Evolutionary conservation across 2,888 invertebrate genomes (phyloP), one percentile per base, ranked within the genome.

Genomic region (Ormyrus nitidulus): DNA sequence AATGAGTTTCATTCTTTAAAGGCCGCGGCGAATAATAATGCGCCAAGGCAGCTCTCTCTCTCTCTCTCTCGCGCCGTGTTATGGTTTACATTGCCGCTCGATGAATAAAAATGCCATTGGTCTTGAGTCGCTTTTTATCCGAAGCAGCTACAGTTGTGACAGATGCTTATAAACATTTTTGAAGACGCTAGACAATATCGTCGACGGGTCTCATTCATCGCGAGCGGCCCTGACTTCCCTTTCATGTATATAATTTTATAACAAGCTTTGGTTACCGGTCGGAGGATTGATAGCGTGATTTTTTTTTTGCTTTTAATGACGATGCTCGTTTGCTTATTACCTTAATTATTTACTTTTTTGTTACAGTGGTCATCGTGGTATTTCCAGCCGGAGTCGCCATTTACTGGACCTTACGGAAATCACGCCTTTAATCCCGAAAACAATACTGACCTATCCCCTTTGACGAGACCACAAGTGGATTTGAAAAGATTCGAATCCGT

Each of bases 291-390:
- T 58, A 66, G 58, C 58, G 49, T 44, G 5, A 34, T 34, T 34
- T 34, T 34, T 34, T 34, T 19, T 19, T 19, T 34, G 34, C 34
- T 3, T 34, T 34, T 34, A 34, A 34, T 34, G 34, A 34, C 34
- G 34, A 34, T 34, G 34, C 34, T 34, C 34, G 34, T 34, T 34
- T 34, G 34, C 34, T 34, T 34, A 34, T 34, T 34, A 34, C 34
- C 4, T 65, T 7, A 56, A 56, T 11, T 34, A 34, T 34, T 34
- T 34, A 34, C 34, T 34, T 34, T 34, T 34, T 34, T 34, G 34
- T 89, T 88, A 0, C 87, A 89, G 89, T 87, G 89, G 86, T 85
- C 88, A 9, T 84, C 88, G 66, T 90, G 90, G 89, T 88, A 88
- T 82, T 85, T 88, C 65, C 86, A 88, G 34, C 88, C 88, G 44